A percentile compares a stretch with the other conserved stretches of the same genome.
Conservation (phyloP, 1,140 invertebrate genomes). For the Drosophila elegans region DNA sequence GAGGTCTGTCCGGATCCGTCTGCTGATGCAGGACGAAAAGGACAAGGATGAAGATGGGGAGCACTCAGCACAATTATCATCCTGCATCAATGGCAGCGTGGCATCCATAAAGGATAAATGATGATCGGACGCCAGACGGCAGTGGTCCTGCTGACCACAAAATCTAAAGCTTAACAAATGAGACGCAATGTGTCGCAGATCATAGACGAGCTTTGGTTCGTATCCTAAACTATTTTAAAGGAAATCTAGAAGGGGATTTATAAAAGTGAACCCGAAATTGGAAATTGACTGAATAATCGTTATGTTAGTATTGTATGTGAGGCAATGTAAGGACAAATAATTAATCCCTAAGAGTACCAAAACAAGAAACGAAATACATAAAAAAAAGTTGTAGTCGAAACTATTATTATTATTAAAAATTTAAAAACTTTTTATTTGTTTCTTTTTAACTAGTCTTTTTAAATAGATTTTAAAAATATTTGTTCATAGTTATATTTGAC, state of each 20-base stretch:
- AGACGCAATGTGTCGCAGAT: constrained; percentile 41
- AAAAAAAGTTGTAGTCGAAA: too few species aligned
- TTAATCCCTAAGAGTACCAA: too few species aligned
- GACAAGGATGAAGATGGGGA: constrained; percentile 31
- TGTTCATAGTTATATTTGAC: too few species aligned
- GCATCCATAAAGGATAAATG: constrained; percentile 36
- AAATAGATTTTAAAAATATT: too few species aligned
- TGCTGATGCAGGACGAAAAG: constrained; percentile 30
- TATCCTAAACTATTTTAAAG: not conserved
- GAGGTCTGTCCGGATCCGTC: constrained; percentile 30
- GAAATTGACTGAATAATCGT: too few species aligned
- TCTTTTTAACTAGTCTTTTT: too few species aligned
- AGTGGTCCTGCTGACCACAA: constrained; percentile 43
- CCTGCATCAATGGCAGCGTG: constrained; percentile 39
- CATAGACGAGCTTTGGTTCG: not conserved
- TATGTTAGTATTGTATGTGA: too few species aligned
- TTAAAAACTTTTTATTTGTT: too few species aligned
- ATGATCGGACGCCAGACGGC: constrained; percentile 51
- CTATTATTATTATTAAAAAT: too few species aligned
- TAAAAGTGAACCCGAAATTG: not conserved
- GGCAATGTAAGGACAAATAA: too few species aligned
- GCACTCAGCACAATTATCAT: constrained; percentile 67
- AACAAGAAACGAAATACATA: too few species aligned
- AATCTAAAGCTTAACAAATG: constrained; percentile 32
- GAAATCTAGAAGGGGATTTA: not conserved